A percentile compares a stretch with the other conserved stretches of the same genome.
Conservation (phyloP, 2,113 vertebrate species). For the Pseudopipra pipra region DNA sequence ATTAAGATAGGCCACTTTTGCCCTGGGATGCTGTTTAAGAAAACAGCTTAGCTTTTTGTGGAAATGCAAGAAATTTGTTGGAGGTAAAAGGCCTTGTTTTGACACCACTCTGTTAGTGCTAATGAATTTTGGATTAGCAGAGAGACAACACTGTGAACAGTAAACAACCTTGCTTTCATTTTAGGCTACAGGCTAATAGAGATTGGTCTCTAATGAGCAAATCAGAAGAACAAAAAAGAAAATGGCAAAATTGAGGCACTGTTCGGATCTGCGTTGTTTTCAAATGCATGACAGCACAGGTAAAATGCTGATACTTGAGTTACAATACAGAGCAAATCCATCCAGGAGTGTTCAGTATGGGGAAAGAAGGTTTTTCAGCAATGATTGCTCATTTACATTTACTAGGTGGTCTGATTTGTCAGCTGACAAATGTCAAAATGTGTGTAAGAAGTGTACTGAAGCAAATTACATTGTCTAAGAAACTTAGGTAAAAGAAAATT, state of each 20-base stretch:
- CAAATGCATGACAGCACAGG: not conserved
- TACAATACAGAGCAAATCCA: not conserved
- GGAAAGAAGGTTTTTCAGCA: not conserved
- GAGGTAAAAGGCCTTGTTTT: not conserved
- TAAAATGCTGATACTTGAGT: not conserved
- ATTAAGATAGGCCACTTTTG: not conserved
- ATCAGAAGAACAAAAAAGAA: not conserved
- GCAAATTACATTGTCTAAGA: not conserved
- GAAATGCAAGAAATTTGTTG: not conserved
- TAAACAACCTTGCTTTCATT: not conserved
- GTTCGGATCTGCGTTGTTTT: not conserved
- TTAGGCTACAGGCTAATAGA: not conserved
- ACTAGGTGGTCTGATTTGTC: not conserved
- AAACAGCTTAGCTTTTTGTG: not conserved
- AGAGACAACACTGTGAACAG: not conserved
- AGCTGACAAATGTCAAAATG: not conserved
- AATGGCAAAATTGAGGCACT: not conserved
- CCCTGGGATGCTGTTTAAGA: not conserved
- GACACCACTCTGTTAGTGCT: not conserved
- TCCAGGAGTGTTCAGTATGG: not conserved
- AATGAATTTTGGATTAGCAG: not conserved
- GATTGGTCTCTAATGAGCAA: not conserved
- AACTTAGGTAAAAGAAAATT: not conserved
- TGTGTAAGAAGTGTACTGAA: not conserved
- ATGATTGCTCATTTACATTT: not conserved